A percentile compares a stretch with the other conserved stretches of the same genome.
Evolutionary conservation across 2,113 vertebrate species (phyloP).

Genomic region (Donacobius atricapilla): DNA sequence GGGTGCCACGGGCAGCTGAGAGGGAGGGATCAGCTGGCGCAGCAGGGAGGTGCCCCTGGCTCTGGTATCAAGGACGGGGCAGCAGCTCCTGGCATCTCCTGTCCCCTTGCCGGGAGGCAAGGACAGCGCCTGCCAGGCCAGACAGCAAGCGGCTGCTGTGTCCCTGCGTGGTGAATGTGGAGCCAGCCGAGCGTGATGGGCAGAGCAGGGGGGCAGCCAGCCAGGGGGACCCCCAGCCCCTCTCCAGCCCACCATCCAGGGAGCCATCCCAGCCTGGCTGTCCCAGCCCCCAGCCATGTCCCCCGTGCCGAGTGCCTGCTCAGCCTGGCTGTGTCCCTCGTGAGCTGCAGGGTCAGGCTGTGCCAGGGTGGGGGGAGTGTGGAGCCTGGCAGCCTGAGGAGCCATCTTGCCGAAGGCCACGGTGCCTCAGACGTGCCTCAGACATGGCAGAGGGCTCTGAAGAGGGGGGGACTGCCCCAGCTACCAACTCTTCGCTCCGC

Average conservation of each 20-base stretch:
- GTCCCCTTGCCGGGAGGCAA: background rate
- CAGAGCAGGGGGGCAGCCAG: background rate
- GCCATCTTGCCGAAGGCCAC: background rate
- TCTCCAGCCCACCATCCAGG: background rate
- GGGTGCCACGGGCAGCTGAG: background rate
- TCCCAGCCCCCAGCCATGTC: background rate
- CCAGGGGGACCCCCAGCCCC: fast-evolving
- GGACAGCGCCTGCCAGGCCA: background rate
- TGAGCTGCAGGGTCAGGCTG: background rate
- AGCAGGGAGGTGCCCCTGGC: background rate
- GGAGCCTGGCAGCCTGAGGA: background rate
- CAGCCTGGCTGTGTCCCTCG: fast-evolving
- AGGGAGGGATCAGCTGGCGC: constrained; percentile 7
- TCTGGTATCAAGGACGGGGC: background rate
- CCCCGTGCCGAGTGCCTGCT: fast-evolving
- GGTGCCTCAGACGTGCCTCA: fast-evolving
- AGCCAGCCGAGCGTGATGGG: fast-evolving
- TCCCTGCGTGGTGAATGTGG: fast-evolving
- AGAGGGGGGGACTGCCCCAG: background rate
- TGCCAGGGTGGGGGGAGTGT: fast-evolving
- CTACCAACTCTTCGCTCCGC: fast-evolving
- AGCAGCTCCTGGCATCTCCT: background rate
- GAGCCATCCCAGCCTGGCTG: background rate
- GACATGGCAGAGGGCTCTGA: background rate
- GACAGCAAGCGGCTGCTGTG: background rate